phyloP scores from a whole-genome alignment of 2,113 vertebrate genomes.

The Pseudopipra pipra region DNA sequence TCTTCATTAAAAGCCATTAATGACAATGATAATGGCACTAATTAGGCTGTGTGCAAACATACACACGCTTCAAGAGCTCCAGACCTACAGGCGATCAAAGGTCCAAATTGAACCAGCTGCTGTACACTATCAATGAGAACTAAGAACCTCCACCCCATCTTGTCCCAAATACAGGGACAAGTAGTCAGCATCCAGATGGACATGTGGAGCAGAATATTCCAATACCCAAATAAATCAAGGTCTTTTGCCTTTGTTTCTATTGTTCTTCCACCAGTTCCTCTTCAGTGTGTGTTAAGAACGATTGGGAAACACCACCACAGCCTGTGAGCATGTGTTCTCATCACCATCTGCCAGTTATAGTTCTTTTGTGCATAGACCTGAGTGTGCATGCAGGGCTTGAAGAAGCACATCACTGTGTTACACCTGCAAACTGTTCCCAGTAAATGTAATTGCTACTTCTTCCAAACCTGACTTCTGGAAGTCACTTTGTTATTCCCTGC shows the following conservation, averaged over 20 bases:
- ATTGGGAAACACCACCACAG: not conserved
- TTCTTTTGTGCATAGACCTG: not conserved
- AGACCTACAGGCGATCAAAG: conserved; percentile 39
- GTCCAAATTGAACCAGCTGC: conserved; percentile 46
- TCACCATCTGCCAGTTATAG: not conserved
- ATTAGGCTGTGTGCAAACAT: conserved; percentile 62
- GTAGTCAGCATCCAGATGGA: not conserved
- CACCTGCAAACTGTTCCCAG: not conserved
- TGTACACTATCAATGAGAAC: not conserved
- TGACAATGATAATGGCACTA: conserved; percentile 54
- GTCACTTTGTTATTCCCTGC: not conserved
- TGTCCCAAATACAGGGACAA: not conserved
- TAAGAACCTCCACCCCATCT: not conserved
- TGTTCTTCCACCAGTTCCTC: not conserved
- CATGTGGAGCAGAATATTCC: not conserved
- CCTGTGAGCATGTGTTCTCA: not conserved
- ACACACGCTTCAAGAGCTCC: conserved; percentile 15
- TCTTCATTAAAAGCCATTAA: conserved; percentile 69
- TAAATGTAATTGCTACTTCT: not conserved
- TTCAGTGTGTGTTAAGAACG: not conserved
- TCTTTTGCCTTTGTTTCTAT: not conserved
- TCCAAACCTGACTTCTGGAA: not conserved
- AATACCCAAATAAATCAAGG: not conserved
- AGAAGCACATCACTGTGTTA: not conserved
- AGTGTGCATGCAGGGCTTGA: not conserved